These are phyloP conservation scores for Danio jaintianensis DNA, from an alignment of 2,797 vertebrate genomes.

Conservation along the genomic window DNA sequence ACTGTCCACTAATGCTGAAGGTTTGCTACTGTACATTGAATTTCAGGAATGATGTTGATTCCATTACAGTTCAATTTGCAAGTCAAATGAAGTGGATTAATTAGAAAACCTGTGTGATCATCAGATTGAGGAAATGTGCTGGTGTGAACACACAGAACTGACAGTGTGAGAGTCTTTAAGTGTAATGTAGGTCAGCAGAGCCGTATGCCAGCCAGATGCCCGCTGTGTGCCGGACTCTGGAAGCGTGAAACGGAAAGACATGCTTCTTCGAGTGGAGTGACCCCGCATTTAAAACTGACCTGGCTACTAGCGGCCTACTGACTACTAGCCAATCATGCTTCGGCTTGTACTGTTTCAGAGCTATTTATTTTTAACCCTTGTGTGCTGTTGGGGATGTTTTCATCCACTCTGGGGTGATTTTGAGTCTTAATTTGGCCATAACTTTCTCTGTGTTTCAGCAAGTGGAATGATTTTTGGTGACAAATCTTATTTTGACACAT, in stretches of 20 bases:
- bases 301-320: neutral
- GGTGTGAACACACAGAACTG: constrained; percentile 2
- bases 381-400: no score
- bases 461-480: no score
- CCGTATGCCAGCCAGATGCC: constrained; percentile 22
- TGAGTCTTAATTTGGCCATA: no score
- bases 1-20: no score
- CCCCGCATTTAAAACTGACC: constrained; percentile 14
- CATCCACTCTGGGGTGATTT: no score
- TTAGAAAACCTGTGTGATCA: neutral
- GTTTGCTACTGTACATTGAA: no score
- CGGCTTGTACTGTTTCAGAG: neutral
- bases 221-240: neutral
- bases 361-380: neutral
- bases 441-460: no score
- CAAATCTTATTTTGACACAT: no score
- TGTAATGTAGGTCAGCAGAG: constrained; percentile 35
- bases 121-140: constrained; percentile 15
- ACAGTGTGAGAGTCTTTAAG: constrained; percentile 12
- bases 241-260: constrained; percentile 19
- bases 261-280: constrained; percentile 5
- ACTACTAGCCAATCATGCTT: neutral
- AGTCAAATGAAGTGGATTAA: neutral
- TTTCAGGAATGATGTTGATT: neutral
- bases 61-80: neutral